These are phyloP conservation scores for Drosophila sulfurigaster DNA, from an alignment of 1,140 invertebrate genomes.

Conservation along the genomic window DNA sequence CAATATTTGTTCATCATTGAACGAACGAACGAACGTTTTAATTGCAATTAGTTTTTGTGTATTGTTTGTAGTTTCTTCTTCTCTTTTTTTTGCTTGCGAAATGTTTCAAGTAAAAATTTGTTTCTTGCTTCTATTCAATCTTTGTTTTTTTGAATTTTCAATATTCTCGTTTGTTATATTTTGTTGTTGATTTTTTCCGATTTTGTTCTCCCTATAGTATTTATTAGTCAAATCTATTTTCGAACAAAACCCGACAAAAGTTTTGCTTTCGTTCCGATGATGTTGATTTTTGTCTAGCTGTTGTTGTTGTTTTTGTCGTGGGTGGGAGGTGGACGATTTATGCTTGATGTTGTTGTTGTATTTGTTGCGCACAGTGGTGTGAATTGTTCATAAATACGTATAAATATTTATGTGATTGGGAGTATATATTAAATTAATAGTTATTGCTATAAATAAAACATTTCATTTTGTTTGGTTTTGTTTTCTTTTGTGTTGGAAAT, in stretches of 20 bases:
- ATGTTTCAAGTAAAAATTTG: constrained; percentile 25
- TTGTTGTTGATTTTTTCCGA: constrained; percentile 60
- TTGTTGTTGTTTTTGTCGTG: constrained; percentile 25
- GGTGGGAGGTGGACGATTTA: constrained; percentile 28
- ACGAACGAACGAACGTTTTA: constrained; percentile 1
- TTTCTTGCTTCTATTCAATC: constrained; percentile 31
- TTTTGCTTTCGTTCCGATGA: constrained; percentile 43
- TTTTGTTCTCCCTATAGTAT: constrained; percentile 74
- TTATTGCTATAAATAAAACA: constrained; percentile 13
- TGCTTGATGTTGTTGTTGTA: constrained; percentile 12
- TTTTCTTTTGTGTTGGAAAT: neutral
- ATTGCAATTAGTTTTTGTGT: constrained; percentile 29
- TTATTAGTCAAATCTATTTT: constrained; percentile 85
- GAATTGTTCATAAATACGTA: constrained; percentile 4
- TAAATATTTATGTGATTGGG: constrained; percentile 12
- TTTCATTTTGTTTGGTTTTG: neutral
- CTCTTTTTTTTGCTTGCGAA: constrained; percentile 40
- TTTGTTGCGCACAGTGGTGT: constrained; percentile 55
- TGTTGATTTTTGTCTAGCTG: constrained; percentile 41
- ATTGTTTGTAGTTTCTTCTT: constrained; percentile 50
- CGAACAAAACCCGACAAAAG: constrained; percentile 64
- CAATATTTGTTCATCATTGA: constrained; percentile 29
- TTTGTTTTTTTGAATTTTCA: constrained; percentile 49
- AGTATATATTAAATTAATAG: constrained; percentile 15
- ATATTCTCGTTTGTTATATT: constrained; percentile 41